These are phyloP conservation scores for Leucozona laternaria DNA, from an alignment of 2,888 invertebrate genomes.

Conservation along the genomic window DNA sequence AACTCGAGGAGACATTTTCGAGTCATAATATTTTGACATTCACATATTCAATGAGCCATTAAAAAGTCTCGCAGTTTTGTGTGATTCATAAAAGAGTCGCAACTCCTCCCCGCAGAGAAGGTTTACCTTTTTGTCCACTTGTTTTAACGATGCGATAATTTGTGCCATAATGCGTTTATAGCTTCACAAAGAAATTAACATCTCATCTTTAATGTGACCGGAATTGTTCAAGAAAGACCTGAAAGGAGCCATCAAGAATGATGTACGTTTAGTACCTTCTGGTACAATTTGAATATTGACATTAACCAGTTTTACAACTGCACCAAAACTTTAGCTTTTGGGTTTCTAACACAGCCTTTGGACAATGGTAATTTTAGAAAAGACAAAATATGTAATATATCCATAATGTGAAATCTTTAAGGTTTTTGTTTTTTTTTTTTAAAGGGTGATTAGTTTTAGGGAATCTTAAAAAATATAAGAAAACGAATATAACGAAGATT, in stretches of 20 bases:
- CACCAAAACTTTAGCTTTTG: background rate
- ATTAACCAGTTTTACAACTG: background rate
- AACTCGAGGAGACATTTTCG: background rate
- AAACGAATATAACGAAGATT: no score
- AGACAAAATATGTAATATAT: no score
- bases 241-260: conserved; percentile 22
- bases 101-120: conserved; percentile 54
- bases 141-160: conserved; percentile 72
- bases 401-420: no score
- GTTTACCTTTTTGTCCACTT: conserved; percentile 55
- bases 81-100: conserved; percentile 62
- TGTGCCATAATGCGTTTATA: conserved; percentile 53
- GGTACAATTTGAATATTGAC: background rate
- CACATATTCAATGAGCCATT: conserved; percentile 30
- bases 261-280: conserved; percentile 31
- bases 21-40: conserved; percentile 68
- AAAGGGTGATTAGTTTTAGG: no score
- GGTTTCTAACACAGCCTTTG: no score
- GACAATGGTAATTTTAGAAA: no score
- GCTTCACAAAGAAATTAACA: conserved; percentile 62
- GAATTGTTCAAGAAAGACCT: conserved; percentile 1
- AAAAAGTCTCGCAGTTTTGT: conserved; percentile 7
- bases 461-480: no score
- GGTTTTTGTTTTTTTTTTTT: no score
- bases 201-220: conserved; percentile 35